Percentiles rank a stretch among this genome's conserved stretches.
phyloP scores from a whole-genome alignment of 2,797 vertebrate species.

The Macropodus opercularis region DNA sequence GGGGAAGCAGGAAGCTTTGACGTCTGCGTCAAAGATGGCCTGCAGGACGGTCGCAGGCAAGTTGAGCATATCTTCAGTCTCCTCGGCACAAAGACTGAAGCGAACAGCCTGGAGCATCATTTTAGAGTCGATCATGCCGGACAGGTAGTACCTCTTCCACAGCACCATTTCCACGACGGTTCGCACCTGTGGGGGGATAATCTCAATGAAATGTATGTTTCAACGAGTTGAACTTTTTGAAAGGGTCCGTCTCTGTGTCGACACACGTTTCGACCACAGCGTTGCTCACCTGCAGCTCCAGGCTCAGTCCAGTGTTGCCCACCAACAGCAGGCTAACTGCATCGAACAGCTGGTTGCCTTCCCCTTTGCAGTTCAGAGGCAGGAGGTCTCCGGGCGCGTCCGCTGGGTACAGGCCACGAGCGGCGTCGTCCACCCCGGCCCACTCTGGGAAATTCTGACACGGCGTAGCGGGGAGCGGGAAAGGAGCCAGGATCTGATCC shows the following conservation, averaged over 20 bases:
- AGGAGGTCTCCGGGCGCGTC: slow-evolving; percentile 89
- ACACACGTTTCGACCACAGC: background rate
- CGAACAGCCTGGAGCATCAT: slow-evolving; percentile 97
- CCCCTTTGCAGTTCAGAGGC: slow-evolving; percentile 89
- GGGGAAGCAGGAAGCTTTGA: slow-evolving; percentile 94
- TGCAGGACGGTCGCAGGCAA: slow-evolving; percentile 88
- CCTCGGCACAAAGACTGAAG: slow-evolving; percentile 91
- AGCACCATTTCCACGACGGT: slow-evolving; percentile 96
- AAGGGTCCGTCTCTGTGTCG: too few relatives aligned
- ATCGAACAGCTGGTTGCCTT: slow-evolving; percentile 92
- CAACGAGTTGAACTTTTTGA: too few relatives aligned
- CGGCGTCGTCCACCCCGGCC: slow-evolving; percentile 85
- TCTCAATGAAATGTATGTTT: too few relatives aligned
- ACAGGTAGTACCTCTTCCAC: slow-evolving; percentile 93
- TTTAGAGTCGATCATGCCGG: slow-evolving; percentile 96
- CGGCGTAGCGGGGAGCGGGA: slow-evolving; percentile 80
- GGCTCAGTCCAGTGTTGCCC: slow-evolving; percentile 86
- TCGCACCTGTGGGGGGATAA: slow-evolving; percentile 80
- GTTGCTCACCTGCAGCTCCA: slow-evolving; percentile 91
- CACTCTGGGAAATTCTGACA: slow-evolving; percentile 84
- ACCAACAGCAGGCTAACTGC: slow-evolving; percentile 90
- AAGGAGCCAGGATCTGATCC: slow-evolving; percentile 83
- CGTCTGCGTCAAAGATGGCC: slow-evolving; percentile 94
- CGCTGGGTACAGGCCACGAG: slow-evolving; percentile 88
- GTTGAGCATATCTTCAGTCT: slow-evolving; percentile 91